phyloP scores from a whole-genome alignment of 2,113 vertebrate species.

The Colossoma macropomum region DNA sequence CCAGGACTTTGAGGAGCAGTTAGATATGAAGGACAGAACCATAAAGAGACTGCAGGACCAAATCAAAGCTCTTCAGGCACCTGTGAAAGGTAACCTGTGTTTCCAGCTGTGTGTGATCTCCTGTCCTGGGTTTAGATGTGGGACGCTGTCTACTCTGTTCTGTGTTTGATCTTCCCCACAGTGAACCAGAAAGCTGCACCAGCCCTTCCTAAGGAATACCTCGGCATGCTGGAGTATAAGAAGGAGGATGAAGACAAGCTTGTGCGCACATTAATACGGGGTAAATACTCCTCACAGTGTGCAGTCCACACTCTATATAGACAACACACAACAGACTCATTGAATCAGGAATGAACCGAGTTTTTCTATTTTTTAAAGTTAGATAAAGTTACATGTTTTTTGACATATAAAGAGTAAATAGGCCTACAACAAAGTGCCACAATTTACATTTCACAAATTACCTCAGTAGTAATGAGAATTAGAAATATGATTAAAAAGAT shows the following conservation, averaged over 20 bases:
- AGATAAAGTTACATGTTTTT: too few relatives aligned
- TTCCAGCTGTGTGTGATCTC: not conserved
- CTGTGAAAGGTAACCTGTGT: slow-evolving; percentile 80
- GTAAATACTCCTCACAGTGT: slow-evolving; percentile 69
- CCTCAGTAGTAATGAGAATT: too few relatives aligned
- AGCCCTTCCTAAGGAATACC: slow-evolving; percentile 81
- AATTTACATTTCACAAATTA: too few relatives aligned
- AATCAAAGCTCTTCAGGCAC: slow-evolving; percentile 85
- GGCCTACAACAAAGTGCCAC: too few relatives aligned
- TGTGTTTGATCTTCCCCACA: slow-evolving; percentile 61
- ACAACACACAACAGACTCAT: not conserved
- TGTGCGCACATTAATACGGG: slow-evolving; percentile 87
- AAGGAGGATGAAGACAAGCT: slow-evolving; percentile 87
- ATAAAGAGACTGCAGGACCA: slow-evolving; percentile 91
- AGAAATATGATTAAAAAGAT: too few relatives aligned
- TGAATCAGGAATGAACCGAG: too few relatives aligned
- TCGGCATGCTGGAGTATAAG: slow-evolving; percentile 94
- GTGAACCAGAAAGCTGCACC: slow-evolving; percentile 70
- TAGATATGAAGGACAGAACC: slow-evolving; percentile 89
- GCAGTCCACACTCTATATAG: not conserved
- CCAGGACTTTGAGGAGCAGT: slow-evolving; percentile 91
- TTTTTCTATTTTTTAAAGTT: too few relatives aligned
- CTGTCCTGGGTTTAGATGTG: not conserved
- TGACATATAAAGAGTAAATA: too few relatives aligned
- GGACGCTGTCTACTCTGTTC: not conserved